Conservation (phyloP, 2,888 invertebrate genomes). For the Dendrolimus houi region DNA sequence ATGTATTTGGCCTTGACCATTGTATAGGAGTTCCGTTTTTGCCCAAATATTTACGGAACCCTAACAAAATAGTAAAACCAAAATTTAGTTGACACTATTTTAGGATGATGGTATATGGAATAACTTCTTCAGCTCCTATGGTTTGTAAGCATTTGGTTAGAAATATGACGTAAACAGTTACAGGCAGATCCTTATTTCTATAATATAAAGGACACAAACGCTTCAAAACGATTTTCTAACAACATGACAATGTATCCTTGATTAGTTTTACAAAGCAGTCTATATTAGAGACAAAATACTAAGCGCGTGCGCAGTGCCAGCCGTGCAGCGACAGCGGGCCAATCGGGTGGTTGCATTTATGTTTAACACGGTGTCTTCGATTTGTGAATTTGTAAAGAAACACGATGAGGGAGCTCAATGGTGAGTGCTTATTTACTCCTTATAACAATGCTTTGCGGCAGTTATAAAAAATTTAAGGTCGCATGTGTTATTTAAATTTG, state of each 20-base stretch:
- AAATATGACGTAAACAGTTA: too few species aligned
- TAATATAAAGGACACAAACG: too few species aligned
- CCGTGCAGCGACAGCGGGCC: conserved; percentile 15
- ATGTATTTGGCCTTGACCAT: too few species aligned
- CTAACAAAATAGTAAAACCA: too few species aligned
- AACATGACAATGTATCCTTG: neutral
- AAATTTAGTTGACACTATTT: too few species aligned
- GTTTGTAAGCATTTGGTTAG: too few species aligned
- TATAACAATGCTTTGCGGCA: neutral
- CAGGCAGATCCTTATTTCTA: too few species aligned
- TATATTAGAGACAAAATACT: conserved; percentile 23
- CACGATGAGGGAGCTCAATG: conserved; percentile 24
- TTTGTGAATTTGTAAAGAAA: neutral
- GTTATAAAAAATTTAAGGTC: neutral
- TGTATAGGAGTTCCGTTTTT: too few species aligned
- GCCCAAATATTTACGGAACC: too few species aligned
- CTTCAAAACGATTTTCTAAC: neutral
- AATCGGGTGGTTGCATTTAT: conserved; percentile 1
- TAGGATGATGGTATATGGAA: too few species aligned
- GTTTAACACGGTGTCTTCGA: neutral
- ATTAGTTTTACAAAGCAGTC: conserved; percentile 6
- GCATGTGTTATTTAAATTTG: neutral
- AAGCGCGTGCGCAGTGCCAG: conserved; percentile 15
- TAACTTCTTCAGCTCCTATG: too few species aligned
- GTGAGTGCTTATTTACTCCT: conserved; percentile 14